phyloP scores from a whole-genome alignment of 2,888 invertebrate genomes.

The Drosophila heteroneura region DNA sequence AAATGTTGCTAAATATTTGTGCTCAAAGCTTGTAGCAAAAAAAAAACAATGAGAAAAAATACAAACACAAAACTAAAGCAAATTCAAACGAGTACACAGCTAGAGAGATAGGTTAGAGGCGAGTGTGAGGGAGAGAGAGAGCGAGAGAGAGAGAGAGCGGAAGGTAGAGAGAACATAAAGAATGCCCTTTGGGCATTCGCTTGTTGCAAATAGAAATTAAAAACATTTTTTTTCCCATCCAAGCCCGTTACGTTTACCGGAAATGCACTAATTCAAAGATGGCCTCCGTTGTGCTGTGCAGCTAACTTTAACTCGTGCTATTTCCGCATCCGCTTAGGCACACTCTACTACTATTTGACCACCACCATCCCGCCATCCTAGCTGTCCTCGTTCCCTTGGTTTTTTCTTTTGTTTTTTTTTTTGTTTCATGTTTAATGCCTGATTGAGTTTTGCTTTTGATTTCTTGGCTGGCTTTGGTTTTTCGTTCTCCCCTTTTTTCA shows the following conservation, averaged over 20 bases:
- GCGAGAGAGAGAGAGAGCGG: background rate
- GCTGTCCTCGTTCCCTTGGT: slow-evolving; percentile 1
- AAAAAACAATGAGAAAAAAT: slow-evolving; percentile 20
- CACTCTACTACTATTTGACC: background rate
- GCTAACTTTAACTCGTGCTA: slow-evolving; percentile 67
- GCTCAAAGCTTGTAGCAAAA: slow-evolving; percentile 18
- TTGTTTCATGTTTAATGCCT: slow-evolving; percentile 79
- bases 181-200: slow-evolving; percentile 30
- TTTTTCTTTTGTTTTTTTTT: slow-evolving; percentile 17
- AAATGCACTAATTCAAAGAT: slow-evolving; percentile 75
- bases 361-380: slow-evolving; percentile 20
- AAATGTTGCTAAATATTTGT: slow-evolving; percentile 33
- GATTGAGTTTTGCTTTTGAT: slow-evolving; percentile 80
- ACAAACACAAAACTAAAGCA: slow-evolving; percentile 19
- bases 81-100: slow-evolving; percentile 25
- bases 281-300: slow-evolving; percentile 44
- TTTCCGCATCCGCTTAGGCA: slow-evolving; percentile 56
- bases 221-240: slow-evolving; percentile 52
- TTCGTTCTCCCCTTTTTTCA: slow-evolving; percentile 26
- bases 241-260: slow-evolving; percentile 54
- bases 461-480: slow-evolving; percentile 69
- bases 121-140: background rate
- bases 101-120: background rate
- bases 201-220: slow-evolving; percentile 62
- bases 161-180: background rate